phyloP scores from a whole-genome alignment of 2,797 vertebrate genomes.

The Vireo griseus region DNA sequence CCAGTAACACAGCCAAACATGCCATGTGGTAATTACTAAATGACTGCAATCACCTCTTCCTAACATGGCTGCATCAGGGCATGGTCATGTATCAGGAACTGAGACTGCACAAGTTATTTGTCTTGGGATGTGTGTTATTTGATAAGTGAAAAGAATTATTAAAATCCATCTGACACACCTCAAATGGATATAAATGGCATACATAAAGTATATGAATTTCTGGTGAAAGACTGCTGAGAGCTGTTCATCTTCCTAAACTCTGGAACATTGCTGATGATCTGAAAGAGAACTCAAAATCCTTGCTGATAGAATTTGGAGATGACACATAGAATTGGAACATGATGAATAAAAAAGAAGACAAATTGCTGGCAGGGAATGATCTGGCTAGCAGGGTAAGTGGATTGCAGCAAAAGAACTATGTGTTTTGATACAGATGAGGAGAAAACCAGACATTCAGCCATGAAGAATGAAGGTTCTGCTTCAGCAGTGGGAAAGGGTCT shows the following conservation, averaged over 20 bases:
- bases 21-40: not conserved
- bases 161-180: not conserved
- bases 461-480: not conserved
- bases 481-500: not conserved
- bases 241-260: not conserved
- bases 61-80: fast-evolving
- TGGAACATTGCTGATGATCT: not conserved
- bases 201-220: not conserved
- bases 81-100: not conserved
- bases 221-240: not conserved
- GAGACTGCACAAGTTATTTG: not conserved
- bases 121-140: not conserved
- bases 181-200: not conserved
- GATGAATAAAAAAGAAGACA: not conserved
- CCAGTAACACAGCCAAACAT: not conserved
- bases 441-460: not conserved
- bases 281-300: not conserved
- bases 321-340: not conserved
- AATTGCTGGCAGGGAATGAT: not conserved
- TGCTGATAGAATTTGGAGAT: not conserved
- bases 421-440: not conserved
- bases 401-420: not conserved
- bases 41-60: not conserved
- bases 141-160: not conserved
- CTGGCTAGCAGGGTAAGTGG: not conserved